These are phyloP conservation scores for Nibea coibor DNA, from an alignment of 2,113 vertebrate genomes.

Conservation along the genomic window DNA sequence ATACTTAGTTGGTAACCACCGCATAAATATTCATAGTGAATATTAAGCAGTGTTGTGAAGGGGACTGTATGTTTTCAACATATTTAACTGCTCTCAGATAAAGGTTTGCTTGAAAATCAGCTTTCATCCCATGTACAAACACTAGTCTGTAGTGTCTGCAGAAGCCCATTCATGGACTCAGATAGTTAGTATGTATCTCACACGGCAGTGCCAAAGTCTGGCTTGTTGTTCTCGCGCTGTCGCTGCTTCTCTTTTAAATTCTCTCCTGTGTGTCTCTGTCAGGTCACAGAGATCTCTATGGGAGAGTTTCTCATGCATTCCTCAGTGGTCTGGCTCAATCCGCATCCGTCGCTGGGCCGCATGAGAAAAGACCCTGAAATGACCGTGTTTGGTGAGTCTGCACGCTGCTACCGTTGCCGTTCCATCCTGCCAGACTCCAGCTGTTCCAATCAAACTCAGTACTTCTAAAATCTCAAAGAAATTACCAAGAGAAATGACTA, in stretches of 20 bases:
- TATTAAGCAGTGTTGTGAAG: slow-evolving; percentile 52
- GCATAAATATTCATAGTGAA: slow-evolving; percentile 67
- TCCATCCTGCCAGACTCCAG: slow-evolving; percentile 7
- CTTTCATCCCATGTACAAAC: not conserved
- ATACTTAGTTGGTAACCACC: slow-evolving; percentile 52
- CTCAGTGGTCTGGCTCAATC: slow-evolving; percentile 95
- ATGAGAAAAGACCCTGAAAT: slow-evolving; percentile 95
- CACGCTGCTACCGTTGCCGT: not conserved
- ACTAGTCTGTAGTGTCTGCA: not conserved
- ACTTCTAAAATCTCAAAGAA: not conserved
- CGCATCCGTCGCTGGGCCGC: slow-evolving; percentile 91
- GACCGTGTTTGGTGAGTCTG: slow-evolving; percentile 92
- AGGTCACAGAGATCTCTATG: slow-evolving; percentile 99
- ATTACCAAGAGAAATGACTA: not conserved
- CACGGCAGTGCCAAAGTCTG: not conserved
- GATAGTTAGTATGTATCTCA: slow-evolving; percentile 37
- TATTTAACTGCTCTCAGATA: not conserved
- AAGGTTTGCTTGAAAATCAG: slow-evolving; percentile 3
- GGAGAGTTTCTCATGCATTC: slow-evolving; percentile 97
- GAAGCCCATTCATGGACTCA: not conserved
- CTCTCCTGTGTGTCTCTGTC: not conserved
- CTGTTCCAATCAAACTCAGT: not conserved
- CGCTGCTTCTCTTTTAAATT: not conserved
- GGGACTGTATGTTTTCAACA: slow-evolving; percentile 10
- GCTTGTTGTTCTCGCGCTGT: slow-evolving; percentile 7